These are phyloP conservation scores for Papilio demoleus DNA, from an alignment of 2,888 invertebrate genomes.

Conservation along the genomic window DNA sequence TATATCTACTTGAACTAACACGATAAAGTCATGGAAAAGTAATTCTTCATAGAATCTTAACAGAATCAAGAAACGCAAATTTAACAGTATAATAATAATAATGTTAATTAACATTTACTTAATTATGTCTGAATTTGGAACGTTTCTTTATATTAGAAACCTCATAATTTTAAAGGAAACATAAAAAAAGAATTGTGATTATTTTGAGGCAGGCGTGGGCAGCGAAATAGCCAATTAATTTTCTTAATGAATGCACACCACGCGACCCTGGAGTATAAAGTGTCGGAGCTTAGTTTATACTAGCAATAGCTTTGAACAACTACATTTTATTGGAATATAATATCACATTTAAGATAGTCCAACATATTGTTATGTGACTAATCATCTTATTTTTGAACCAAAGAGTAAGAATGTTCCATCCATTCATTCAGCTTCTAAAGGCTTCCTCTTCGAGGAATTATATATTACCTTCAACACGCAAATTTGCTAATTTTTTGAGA, in stretches of 20 bases:
- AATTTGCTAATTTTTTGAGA: too few relatives aligned
- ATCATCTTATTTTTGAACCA: too few relatives aligned
- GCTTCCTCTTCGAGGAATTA: too few relatives aligned
- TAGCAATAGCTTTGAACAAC: background rate
- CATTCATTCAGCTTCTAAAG: too few relatives aligned
- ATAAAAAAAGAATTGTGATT: conserved; percentile 16
- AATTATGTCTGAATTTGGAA: background rate
- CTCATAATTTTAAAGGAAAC: conserved; percentile 6
- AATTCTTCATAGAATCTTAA: background rate
- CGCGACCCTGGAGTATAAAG: conserved; percentile 12
- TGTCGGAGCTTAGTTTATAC: conserved; percentile 9
- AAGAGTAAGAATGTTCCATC: too few relatives aligned
- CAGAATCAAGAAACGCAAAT: too few relatives aligned
- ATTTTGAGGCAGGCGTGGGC: conserved; percentile 15
- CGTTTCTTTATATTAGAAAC: background rate
- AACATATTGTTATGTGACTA: too few relatives aligned
- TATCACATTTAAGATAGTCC: background rate
- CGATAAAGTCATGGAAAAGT: too few relatives aligned
- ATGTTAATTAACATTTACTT: background rate
- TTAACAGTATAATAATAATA: too few relatives aligned
- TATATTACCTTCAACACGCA: too few relatives aligned
- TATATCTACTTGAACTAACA: too few relatives aligned
- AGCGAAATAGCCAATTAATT: conserved; percentile 27
- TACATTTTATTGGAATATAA: background rate
- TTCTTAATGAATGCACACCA: conserved; percentile 13